These are phyloP conservation scores for Dugesia japonica DNA, from an alignment of 2,888 invertebrate species.

Conservation along the genomic window DNA sequence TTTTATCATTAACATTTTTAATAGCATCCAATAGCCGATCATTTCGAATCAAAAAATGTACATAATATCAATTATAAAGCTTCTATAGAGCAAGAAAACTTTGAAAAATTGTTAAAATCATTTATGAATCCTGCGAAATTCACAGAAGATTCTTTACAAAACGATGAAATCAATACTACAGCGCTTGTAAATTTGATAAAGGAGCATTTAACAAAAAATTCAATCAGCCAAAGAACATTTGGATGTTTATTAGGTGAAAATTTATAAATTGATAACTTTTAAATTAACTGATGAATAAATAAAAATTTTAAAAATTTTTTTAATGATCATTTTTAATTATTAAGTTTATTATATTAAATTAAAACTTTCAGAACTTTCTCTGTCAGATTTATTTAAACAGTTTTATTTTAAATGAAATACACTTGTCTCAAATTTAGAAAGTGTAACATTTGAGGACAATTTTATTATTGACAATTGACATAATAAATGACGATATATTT, in stretches of 20 bases:
- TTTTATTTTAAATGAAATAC: too few relatives aligned
- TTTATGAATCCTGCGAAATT: not conserved
- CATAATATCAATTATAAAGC: not conserved
- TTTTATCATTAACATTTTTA: too few relatives aligned
- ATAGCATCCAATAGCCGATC: not conserved
- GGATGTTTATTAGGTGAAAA: slow-evolving; percentile 64
- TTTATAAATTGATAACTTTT: not conserved
- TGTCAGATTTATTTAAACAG: too few relatives aligned
- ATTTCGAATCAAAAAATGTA: not conserved
- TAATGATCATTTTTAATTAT: too few relatives aligned
- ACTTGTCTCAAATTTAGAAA: too few relatives aligned
- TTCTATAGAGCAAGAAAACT: not conserved
- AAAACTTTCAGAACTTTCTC: too few relatives aligned
- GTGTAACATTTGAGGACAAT: too few relatives aligned
- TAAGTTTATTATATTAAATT: too few relatives aligned
- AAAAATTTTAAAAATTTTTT: too few relatives aligned
- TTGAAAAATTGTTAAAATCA: not conserved
- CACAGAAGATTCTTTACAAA: not conserved
- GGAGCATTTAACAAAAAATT: slow-evolving; percentile 49
- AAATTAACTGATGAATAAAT: too few relatives aligned
- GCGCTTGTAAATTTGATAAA: slow-evolving; percentile 64
- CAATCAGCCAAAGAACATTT: slow-evolving; percentile 80
- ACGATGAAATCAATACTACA: slow-evolving; percentile 57
- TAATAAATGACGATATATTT: too few relatives aligned
- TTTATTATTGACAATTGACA: too few relatives aligned